phyloP scores from a whole-genome alignment of 53 echinoderm and acorn worm genomes.

The Henricia sp. region DNA sequence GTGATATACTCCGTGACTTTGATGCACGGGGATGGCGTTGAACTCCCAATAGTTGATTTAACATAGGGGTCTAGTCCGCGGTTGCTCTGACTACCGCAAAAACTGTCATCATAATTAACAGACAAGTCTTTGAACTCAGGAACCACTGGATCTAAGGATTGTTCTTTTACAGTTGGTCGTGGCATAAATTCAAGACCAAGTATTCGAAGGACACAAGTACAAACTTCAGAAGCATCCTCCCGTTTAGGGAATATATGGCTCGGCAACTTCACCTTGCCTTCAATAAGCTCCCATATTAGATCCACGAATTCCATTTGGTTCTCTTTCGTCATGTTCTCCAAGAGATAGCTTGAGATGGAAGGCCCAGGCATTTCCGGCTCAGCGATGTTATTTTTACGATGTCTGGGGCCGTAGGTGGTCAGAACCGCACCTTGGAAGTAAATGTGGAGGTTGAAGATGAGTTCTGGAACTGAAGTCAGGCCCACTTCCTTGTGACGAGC shows the following conservation, averaged over 20 bases:
- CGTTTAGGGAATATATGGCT: conserved; percentile 68
- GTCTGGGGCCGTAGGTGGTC: conserved; percentile 84
- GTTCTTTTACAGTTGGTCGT: background rate
- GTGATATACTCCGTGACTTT: background rate
- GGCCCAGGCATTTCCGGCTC: conserved; percentile 77
- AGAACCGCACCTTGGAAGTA: conserved; percentile 88
- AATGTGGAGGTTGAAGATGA: conserved; percentile 76
- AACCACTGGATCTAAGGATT: background rate
- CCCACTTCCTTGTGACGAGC: conserved; percentile 74
- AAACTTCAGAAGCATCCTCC: conserved; percentile 69
- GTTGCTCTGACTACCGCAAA: background rate
- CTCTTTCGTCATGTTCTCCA: conserved; percentile 56
- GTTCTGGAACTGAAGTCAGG: conserved; percentile 52
- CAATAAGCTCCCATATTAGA: conserved; percentile 64
- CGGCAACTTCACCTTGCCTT: conserved; percentile 66
- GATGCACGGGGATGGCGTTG: conserved; percentile 13
- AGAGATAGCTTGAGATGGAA: conserved; percentile 65
- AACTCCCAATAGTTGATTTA: background rate
- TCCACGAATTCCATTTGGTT: conserved; percentile 78
- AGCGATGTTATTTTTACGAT: conserved; percentile 59
- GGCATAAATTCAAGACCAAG: conserved; percentile 30
- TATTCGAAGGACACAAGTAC: conserved; percentile 52
- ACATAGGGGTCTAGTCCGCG: background rate
- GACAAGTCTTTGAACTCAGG: background rate
- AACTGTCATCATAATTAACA: background rate